Evolutionary conservation across 2,113 vertebrate genomes (phyloP), one percentile per base, ranked within the genome.

Genomic region (Microtus ochrogaster): DNA sequence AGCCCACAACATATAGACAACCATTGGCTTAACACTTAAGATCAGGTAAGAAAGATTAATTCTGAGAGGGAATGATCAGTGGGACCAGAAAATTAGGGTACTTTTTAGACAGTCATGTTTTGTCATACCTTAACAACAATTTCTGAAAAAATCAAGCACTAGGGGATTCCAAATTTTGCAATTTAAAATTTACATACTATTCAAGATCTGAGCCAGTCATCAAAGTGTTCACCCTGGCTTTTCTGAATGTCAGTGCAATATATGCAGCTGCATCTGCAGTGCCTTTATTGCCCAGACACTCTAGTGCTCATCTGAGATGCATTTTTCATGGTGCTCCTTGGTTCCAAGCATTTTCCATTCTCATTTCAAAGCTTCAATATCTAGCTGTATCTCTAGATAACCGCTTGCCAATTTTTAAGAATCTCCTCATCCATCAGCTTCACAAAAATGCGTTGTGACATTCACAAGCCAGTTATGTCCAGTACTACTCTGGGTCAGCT

Each of bases 1-100:
- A 52, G 2, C 26, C 2, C 2, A 44, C 1, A 72, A 26, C 19
- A 8, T 44, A 19, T 28, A 2, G 72, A 1, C 4, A 24, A 26
- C 68, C 11, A 44, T 0, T 77, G 22, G 16, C 41, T 77, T 14
- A 13, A 77, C 4, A 55, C 10, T 13, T 1, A 77, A n/a, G 2
- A 61, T 79, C 28, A 36, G 49, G 3, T 81, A 63, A 65, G 17
- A 7, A 58, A 12, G 12, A 16, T 41, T 49, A 70, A 47, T 41
- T 39, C 24, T 79, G 19, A 85, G 65, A 83, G n/a, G 7, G 3
- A 81, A 19, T 55, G 17, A 88, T 16, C 5, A 41, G 19, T 89
- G 10, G n/a, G 14, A 17, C 14, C 19, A 17, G 13, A 83, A 90
- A 88, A 72, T 39, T 30, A 88, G 8, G 26, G 26, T 73, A 7